Evolutionary conservation across 2,113 vertebrate genomes (phyloP).

Genomic region (Salvelinus namaycush): DNA sequence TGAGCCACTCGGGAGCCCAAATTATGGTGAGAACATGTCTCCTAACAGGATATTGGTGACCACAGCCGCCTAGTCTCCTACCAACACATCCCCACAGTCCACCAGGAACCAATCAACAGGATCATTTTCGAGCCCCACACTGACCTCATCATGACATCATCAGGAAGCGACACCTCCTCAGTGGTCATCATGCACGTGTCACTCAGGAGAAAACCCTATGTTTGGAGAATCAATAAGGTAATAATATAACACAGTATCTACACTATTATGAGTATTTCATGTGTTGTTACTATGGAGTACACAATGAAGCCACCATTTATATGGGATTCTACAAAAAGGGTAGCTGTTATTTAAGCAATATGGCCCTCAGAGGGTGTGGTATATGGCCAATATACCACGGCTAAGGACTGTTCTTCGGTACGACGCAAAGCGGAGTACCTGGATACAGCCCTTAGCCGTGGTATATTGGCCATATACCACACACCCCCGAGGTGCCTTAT

Average conservation of each 20-base stretch:
- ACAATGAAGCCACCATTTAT: not conserved
- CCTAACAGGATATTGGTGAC: slow-evolving; percentile 44
- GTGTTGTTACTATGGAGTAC: too few species aligned
- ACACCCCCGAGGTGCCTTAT: too few species aligned
- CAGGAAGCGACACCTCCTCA: slow-evolving; percentile 52
- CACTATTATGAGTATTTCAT: not conserved
- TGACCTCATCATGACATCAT: slow-evolving; percentile 48
- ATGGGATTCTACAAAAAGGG: not conserved
- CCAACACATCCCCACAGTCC: slow-evolving; percentile 29
- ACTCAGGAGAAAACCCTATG: slow-evolving; percentile 39
- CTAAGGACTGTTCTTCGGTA: too few species aligned
- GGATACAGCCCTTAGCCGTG: too few species aligned
- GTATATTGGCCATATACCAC: too few species aligned
- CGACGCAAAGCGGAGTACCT: too few species aligned
- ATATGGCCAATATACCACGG: too few species aligned
- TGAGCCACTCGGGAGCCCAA: too few species aligned
- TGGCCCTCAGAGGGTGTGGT: too few species aligned
- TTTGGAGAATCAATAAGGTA: slow-evolving; percentile 62
- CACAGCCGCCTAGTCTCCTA: slow-evolving; percentile 9
- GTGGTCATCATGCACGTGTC: slow-evolving; percentile 49
- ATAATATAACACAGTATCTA: not conserved
- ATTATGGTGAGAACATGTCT: not conserved
- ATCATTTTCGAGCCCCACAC: slow-evolving; percentile 37
- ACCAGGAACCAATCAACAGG: slow-evolving; percentile 52
- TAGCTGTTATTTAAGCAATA: not conserved